Conservation (phyloP, 2,797 vertebrate genomes). For the Xenopus petersii region DNA sequence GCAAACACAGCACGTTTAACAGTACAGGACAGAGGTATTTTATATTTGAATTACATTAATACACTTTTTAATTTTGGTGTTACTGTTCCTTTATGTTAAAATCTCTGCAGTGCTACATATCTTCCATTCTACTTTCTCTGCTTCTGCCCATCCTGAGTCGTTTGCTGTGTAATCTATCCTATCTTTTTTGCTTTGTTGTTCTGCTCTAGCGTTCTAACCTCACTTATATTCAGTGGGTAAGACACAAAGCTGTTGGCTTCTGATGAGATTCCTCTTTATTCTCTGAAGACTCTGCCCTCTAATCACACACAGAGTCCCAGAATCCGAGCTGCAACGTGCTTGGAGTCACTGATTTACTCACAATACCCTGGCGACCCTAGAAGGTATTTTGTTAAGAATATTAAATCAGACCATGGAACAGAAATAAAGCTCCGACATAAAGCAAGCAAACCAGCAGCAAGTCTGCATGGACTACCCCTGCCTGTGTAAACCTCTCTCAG, state of each 20-base stretch:
- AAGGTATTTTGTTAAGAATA: constrained; percentile 45
- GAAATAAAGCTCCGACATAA: constrained; percentile 12
- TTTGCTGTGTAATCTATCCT: constrained; percentile 1
- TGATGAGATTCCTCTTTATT: constrained; percentile 35
- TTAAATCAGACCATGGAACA: constrained; percentile 38
- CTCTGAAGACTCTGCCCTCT: constrained; percentile 41
- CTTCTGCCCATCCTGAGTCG: too few species aligned
- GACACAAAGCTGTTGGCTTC: constrained; percentile 23
- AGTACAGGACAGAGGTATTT: too few species aligned
- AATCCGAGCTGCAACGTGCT: constrained; percentile 41
- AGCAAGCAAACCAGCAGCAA: constrained; percentile 11
- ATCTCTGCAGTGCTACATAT: too few species aligned
- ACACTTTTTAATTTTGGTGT: too few species aligned
- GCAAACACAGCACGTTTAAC: too few species aligned
- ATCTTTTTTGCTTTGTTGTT: constrained; percentile 25
- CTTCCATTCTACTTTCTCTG: too few species aligned
- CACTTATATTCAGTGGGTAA: constrained; percentile 14
- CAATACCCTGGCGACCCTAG: constrained; percentile 38
- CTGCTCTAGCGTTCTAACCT: constrained; percentile 15
- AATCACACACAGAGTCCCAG: constrained; percentile 42
- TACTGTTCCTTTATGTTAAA: too few species aligned
- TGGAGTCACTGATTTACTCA: constrained; percentile 44
- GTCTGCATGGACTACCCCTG: background rate
- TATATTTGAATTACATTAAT: too few species aligned
- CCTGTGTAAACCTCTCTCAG: background rate